These are phyloP conservation scores for Zaprionus africanus DNA, from an alignment of 1,140 invertebrate genomes.

Conservation along the genomic window DNA sequence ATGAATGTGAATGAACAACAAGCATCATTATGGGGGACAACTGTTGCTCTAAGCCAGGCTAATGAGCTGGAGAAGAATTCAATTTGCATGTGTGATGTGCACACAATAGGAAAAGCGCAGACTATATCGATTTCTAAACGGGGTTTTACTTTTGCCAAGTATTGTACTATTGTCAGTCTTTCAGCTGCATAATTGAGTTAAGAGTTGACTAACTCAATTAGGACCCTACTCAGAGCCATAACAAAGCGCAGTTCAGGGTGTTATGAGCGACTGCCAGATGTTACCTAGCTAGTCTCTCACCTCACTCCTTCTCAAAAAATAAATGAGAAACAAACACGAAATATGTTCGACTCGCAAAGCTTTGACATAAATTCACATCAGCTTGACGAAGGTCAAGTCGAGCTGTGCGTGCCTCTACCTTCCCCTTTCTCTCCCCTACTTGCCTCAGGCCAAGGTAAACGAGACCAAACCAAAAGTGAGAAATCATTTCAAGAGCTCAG, in stretches of 20 bases:
- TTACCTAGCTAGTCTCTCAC: too few relatives aligned
- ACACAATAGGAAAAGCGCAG: not conserved
- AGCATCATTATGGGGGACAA: conserved; percentile 53
- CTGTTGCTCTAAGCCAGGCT: conserved; percentile 58
- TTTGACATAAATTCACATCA: conserved; percentile 46
- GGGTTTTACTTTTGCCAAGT: not conserved
- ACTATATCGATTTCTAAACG: not conserved
- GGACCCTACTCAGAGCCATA: not conserved
- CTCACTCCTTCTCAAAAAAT: conserved; percentile 12
- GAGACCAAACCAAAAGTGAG: conserved; percentile 28
- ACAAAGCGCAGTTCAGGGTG: not conserved
- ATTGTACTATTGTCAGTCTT: not conserved
- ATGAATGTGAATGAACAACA: conserved; percentile 62
- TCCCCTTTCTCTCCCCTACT: not conserved
- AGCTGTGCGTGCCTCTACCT: too few relatives aligned
- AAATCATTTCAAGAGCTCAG: conserved; percentile 35
- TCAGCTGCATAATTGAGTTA: not conserved
- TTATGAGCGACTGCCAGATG: not conserved
- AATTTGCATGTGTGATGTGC: conserved; percentile 35
- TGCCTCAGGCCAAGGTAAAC: conserved; percentile 10
- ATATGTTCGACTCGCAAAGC: conserved; percentile 34
- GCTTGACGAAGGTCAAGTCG: conserved; percentile 42
- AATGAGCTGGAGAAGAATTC: conserved; percentile 45
- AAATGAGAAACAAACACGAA: conserved; percentile 48
- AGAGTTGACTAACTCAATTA: conserved; percentile 1